Base-by-base conservation (phyloP, 2,113 vertebrate genomes). In the Rhea pennata region DNA sequence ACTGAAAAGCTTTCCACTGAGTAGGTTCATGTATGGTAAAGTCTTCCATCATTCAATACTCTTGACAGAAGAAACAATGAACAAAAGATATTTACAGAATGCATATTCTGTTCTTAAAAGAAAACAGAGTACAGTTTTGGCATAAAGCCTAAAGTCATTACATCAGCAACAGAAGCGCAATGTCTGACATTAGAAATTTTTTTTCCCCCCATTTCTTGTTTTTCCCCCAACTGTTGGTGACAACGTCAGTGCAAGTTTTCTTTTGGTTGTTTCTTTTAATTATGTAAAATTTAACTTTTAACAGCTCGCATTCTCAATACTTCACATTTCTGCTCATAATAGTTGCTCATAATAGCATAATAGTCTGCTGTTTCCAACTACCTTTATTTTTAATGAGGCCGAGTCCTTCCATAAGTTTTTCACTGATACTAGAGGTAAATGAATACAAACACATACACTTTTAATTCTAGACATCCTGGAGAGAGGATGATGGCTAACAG, bases 41-140 rank as follows among this genome's bases (percentile, higher is more conserved):
- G 48, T 51, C 15, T 22, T 67, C 48, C 33, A 39, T 29, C n/a
- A 13, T 56, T 42, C 71, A 67, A 53, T 27, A 76, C 14, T 44
- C 79, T 36, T 69, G 56, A 89, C 26, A 69, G 54, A 24, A 36
- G 70, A 72, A 72, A 73, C 17, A 69, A 22, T 1, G 13, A 69
- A 77, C 21, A 36, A 54, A 24, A 39, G 12, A 64, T 64, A 83
- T 39, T 85, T 73, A 73, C 3, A 94, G 50, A 92, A 88, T 44
- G 73, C 48, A 58, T 64, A 78, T 33, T 76, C 70, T 86, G 12
- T 33, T 77, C 50, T 42, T 72, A 42, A 61, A 88, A 88, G 42
- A 83, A 95, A 91, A 87, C 31, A 84, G 90, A 90, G 84, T 17
- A 31, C 54, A 59, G 40, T 84, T 96, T 66, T 87, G 86, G 80